Evolutionary conservation across 2,797 vertebrate genomes (phyloP), one percentile per base, ranked within the genome.

Genomic region (Oreortyx pictus): DNA sequence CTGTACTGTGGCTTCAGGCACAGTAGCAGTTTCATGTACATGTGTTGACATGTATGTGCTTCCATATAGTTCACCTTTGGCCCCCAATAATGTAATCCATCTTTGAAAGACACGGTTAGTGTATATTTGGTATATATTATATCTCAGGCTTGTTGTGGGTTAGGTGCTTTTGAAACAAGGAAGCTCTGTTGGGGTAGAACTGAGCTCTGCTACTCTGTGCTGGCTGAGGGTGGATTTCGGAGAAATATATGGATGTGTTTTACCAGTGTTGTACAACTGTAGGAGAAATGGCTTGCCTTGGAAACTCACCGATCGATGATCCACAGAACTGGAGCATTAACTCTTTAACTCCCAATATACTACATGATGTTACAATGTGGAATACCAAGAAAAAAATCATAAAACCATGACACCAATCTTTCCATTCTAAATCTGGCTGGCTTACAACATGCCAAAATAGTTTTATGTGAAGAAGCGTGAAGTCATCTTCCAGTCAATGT

Each of bases 91-190:
- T 0, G 7, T 2, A 13, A 47, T 59, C 57, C 61, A 7, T 39
- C 77, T 25, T 49, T 20, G 9, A 17, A 27, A 33, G 50, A 67
- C 60, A 27, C 0, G 0, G 2, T 7, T 16, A 29, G 57, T 18
- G n/a, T 22, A 23, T 23, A 50, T 43, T 44, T 35, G n/a, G n/a
- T n/a, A n/a, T n/a, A n/a, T n/a, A n/a, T n/a, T n/a, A n/a, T n/a
- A n/a, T n/a, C 33, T 62, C 0, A 2, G n/a, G 8, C 24, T n/a
- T 1, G 0, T 14, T 17, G 50, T 22, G 49, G 74, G 68, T 60
- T 64, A 56, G 68, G 44, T 23, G 31, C 43, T 88, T 41, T 41
- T 41, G 39, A 41, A 41, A 41, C 12, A 41, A 41, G 39, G 52
- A 24, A 3, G 3, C 44, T 41, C 76, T 88, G 44, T 41, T 41